Percentiles rank a stretch among this genome's conserved stretches.
Evolutionary conservation across 2,113 vertebrate genomes (phyloP).

Genomic region (Dasyurus viverrinus): DNA sequence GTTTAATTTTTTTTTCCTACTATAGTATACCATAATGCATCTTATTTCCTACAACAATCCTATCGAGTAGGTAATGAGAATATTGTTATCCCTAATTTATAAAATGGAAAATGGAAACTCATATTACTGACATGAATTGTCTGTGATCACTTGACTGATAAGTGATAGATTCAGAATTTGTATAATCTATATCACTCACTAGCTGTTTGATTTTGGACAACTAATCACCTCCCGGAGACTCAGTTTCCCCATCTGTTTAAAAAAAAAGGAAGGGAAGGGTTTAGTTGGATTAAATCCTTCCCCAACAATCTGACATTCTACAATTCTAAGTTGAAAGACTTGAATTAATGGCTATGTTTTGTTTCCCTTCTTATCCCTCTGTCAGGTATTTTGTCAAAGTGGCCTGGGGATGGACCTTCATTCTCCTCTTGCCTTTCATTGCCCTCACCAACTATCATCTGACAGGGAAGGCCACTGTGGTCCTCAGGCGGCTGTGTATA

Average conservation of each 20-base stretch:
- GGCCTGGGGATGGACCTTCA: constrained; percentile 96
- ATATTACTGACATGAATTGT: not conserved
- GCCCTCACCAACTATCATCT: constrained; percentile 87
- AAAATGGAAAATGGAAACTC: not conserved
- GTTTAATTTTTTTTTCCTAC: not conserved
- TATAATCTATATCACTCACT: not conserved
- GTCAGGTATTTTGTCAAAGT: constrained; percentile 96
- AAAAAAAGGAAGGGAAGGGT: not conserved
- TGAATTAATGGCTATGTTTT: not conserved
- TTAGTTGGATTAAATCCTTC: not conserved
- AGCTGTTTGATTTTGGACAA: not conserved
- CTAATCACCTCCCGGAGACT: constrained; percentile 6
- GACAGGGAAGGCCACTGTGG: constrained; percentile 74
- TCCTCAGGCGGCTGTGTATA: constrained; percentile 84
- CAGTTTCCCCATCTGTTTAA: not conserved
- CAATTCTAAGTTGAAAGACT: not conserved
- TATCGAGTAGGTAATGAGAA: not conserved
- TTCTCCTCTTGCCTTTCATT: constrained; percentile 94
- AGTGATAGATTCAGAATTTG: not conserved
- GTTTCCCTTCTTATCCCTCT: not conserved
- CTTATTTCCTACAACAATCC: constrained; percentile 6
- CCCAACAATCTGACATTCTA: not conserved
- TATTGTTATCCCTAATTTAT: not conserved
- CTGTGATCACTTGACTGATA: not conserved
- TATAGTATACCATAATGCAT: not conserved